These are phyloP conservation scores for Rostratula benghalensis DNA, from an alignment of 2,113 vertebrate species.

Conservation along the genomic window DNA sequence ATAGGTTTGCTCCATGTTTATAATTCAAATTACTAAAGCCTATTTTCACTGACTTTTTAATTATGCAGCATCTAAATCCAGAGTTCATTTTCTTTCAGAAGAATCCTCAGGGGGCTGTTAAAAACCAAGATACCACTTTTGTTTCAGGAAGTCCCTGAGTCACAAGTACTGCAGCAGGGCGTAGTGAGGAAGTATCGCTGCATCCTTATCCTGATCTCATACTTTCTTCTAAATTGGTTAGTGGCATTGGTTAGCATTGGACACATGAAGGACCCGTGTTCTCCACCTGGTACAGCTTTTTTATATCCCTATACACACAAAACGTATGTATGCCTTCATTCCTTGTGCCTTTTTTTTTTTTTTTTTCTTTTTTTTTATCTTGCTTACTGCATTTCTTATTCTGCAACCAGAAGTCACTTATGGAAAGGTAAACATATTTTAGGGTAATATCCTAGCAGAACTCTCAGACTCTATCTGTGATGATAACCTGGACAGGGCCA, in stretches of 20 bases:
- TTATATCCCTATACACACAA: background rate
- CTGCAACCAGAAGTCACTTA: background rate
- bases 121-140: background rate
- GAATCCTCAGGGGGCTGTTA: background rate
- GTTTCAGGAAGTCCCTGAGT: background rate
- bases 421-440: background rate
- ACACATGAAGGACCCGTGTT: background rate
- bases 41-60: constrained; percentile 6
- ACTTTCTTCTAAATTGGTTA: background rate
- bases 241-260: background rate
- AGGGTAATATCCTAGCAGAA: background rate
- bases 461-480: background rate
- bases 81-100: constrained; percentile 31
- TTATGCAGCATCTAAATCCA: background rate
- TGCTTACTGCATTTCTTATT: background rate
- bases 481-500: background rate
- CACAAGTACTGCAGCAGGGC: background rate
- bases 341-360: background rate
- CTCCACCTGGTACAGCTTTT: background rate
- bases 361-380: background rate
- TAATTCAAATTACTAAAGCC: constrained; percentile 15
- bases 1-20: background rate
- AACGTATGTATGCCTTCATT: background rate
- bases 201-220: background rate
- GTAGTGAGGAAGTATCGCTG: background rate